Evolutionary conservation across 2,113 vertebrate species (phyloP), one percentile per base, ranked within the genome.

Genomic region (Prunella fulvescens): DNA sequence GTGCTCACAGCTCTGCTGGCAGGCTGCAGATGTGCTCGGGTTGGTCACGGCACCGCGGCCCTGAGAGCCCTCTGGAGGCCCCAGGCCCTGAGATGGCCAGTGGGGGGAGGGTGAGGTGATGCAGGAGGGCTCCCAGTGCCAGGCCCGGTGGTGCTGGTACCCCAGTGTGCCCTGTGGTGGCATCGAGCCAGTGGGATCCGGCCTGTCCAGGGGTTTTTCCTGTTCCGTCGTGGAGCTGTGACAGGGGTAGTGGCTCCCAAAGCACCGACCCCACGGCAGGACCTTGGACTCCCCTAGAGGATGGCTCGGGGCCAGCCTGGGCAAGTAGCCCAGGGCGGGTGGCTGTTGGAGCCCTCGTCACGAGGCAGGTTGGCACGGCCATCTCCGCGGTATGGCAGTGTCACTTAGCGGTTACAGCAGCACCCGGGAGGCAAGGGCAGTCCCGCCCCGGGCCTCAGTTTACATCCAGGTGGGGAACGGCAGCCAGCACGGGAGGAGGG

Each of bases 11-110:
- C 61, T 81, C 33, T 25, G 10, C 1, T 0, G 33, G 42, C 44
- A 82, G 42, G 0, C 0, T 37, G 60, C 2, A 29, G 19, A 20
- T 1, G 2, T 26, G 26, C 5, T 2, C 0, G 0, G 39, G 12
- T 22, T 40, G 65, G n/a, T 40, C 24, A 4, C 1, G 1, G 69
- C 11, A 4, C 58, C 1, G 0, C 0, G 0, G 28, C 24, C 22
- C 40, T 3, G 0, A 1, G 14, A 60, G 23, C 54, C 54, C 78
- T 67, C 69, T 3, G 3, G 24, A 92, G 53, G 9, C 9, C 35
- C 13, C 23, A 19, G 37, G 23, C 23, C 24, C 6, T 47, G 80
- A 12, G 33, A 26, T 5, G 9, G 39, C 71, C 33, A 7, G 33
- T 10, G 33, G 5, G 9, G 11, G 7, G 12, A 39, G 6, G 7